phyloP scores from a whole-genome alignment of 2,113 vertebrate species.

The Excalfactoria chinensis region DNA sequence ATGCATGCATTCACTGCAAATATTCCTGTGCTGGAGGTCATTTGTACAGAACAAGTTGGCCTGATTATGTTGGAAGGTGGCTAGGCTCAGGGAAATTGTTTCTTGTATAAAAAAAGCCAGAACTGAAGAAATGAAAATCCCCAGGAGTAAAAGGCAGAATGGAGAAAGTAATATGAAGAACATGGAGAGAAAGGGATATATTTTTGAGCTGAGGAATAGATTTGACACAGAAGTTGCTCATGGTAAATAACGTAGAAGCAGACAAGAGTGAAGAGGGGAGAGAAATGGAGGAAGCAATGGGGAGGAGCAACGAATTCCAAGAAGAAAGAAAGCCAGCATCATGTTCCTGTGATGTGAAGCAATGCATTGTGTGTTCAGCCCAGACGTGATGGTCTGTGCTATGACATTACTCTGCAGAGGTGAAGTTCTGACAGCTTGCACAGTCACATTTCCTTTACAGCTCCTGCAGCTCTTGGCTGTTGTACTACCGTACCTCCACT shows the following conservation, averaged over 20 bases:
- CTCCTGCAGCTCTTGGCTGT: rapidly evolving
- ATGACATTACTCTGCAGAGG: neutral
- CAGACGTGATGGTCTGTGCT: neutral
- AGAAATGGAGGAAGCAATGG: neutral
- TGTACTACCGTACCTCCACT: rapidly evolving
- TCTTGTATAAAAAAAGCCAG: neutral
- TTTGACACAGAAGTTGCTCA: neutral
- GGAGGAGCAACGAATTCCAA: neutral
- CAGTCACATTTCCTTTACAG: rapidly evolving
- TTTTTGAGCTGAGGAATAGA: neutral
- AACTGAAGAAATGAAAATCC: neutral
- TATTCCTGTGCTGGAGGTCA: neutral
- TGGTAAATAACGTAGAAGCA: neutral
- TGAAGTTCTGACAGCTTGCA: neutral
- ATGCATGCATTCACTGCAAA: neutral
- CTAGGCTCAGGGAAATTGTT: neutral
- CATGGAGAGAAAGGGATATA: rapidly evolving
- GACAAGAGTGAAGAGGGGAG: neutral
- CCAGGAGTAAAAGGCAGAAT: neutral
- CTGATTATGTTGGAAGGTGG: neutral
- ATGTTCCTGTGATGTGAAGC: neutral
- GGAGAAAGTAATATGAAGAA: neutral
- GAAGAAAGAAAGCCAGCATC: neutral
- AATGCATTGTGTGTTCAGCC: neutral
- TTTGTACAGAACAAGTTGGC: neutral